Evolutionary conservation across 1,140 invertebrate genomes (phyloP).

Genomic region (Mycetomoellerius zeteki): DNA sequence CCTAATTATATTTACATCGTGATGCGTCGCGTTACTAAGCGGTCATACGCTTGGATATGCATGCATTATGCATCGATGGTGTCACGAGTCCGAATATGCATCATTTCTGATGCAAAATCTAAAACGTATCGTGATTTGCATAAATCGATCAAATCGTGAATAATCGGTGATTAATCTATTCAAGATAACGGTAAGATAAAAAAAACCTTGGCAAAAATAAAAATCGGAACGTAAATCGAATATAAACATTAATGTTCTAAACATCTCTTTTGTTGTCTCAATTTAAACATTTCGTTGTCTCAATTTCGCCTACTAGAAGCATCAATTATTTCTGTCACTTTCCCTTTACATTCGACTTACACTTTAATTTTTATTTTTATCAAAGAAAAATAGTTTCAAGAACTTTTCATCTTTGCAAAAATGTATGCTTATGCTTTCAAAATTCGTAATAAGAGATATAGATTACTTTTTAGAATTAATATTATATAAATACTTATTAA

Average conservation of each 20-base stretch:
- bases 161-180: background rate
- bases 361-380: too few species aligned
- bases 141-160: conserved; percentile 14
- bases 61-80: conserved; percentile 36
- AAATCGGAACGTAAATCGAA: too few species aligned
- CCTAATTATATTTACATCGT: conserved; percentile 4
- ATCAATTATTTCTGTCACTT: too few species aligned
- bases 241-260: too few species aligned
- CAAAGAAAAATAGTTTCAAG: background rate
- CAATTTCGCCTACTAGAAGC: too few species aligned
- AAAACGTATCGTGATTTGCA: conserved; percentile 26
- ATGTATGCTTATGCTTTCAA: background rate
- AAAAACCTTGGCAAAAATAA: background rate
- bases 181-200: background rate
- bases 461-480: background rate
- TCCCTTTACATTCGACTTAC: too few species aligned
- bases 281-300: too few species aligned
- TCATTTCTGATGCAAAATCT: conserved; percentile 18
- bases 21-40: background rate
- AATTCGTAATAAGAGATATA: background rate
- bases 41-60: background rate
- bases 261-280: too few species aligned
- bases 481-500: background rate
- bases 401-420: background rate
- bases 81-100: conserved; percentile 17